Evolutionary conservation across 2,113 vertebrate species (phyloP).

Genomic region (Scomber colias): DNA sequence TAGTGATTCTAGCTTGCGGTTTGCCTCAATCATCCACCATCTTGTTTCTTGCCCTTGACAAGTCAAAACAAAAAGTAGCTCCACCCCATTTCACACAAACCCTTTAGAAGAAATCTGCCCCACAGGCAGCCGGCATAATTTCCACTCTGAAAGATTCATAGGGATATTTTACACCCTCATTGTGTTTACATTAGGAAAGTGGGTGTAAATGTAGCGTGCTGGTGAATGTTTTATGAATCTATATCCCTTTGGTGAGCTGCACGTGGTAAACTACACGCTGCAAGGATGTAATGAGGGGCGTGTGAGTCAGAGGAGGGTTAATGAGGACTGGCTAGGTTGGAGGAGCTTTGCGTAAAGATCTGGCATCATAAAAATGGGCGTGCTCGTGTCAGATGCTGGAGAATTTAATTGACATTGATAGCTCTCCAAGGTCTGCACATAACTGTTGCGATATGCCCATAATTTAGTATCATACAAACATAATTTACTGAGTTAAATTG

Average conservation of each 20-base stretch:
- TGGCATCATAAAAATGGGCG: conserved; percentile 26
- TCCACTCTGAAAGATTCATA: conserved; percentile 65
- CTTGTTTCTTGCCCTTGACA: conserved; percentile 17
- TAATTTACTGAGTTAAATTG: neutral
- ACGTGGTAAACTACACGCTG: conserved; percentile 34
- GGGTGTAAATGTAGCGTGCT: conserved; percentile 17
- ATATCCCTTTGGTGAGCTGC: conserved; percentile 35
- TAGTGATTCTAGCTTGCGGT: conserved; percentile 31
- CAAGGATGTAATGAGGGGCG: conserved; percentile 55
- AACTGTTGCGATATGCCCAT: conserved; percentile 23
- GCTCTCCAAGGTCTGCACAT: neutral
- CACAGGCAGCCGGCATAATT: conserved; percentile 24
- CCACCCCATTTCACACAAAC: neutral
- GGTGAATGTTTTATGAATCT: conserved; percentile 74
- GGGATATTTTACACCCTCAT: conserved; percentile 64
- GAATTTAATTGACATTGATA: conserved; percentile 33
- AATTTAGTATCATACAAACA: neutral
- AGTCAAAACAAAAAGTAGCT: conserved; percentile 36
- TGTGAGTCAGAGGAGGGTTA: conserved; percentile 31
- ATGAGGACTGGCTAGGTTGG: conserved; percentile 21
- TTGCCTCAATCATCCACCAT: conserved; percentile 22
- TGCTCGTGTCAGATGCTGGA: neutral
- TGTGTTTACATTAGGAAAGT: conserved; percentile 53
- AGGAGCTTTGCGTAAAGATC: conserved; percentile 29
- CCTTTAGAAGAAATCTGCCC: conserved; percentile 20